Conservation (phyloP, 2,797 vertebrate genomes). For the Tokudaia tokunoshimensis region DNA sequence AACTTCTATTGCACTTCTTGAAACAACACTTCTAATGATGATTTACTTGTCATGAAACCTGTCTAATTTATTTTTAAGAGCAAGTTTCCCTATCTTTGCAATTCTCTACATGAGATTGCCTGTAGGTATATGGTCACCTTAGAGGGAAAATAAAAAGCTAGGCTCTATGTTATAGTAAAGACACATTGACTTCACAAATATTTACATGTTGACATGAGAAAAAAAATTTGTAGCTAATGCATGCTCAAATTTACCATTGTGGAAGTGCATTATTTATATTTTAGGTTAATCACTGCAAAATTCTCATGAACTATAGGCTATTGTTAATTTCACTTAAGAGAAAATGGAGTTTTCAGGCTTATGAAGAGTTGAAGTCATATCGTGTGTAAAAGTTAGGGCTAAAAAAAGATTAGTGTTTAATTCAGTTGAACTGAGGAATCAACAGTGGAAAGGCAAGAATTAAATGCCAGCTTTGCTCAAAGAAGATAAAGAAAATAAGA, state of each 20-base stretch:
- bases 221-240: slow-evolving; percentile 19
- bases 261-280: not conserved
- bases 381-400: not conserved
- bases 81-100: not conserved
- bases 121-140: not conserved
- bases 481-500: slow-evolving; percentile 19
- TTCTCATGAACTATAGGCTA: not conserved
- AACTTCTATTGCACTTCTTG: slow-evolving; percentile 14
- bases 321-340: not conserved
- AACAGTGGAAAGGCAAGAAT: slow-evolving; percentile 9
- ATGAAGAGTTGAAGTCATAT: slow-evolving; percentile 23
- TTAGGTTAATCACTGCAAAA: slow-evolving; percentile 37
- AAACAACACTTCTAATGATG: not conserved
- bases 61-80: slow-evolving; percentile 37
- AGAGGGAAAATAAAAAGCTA: not conserved
- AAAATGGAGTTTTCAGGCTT: slow-evolving; percentile 9
- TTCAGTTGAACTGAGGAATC: not conserved
- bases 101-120: not conserved
- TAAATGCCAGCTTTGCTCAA: not conserved
- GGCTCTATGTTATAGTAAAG: slow-evolving; percentile 24
- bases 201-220: not conserved
- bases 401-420: slow-evolving; percentile 17
- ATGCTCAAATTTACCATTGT: slow-evolving; percentile 9
- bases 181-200: slow-evolving; percentile 6
- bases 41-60: not conserved